These are phyloP conservation scores for Stegostoma tigrinum DNA, from an alignment of 2,113 vertebrate species.

Conservation along the genomic window DNA sequence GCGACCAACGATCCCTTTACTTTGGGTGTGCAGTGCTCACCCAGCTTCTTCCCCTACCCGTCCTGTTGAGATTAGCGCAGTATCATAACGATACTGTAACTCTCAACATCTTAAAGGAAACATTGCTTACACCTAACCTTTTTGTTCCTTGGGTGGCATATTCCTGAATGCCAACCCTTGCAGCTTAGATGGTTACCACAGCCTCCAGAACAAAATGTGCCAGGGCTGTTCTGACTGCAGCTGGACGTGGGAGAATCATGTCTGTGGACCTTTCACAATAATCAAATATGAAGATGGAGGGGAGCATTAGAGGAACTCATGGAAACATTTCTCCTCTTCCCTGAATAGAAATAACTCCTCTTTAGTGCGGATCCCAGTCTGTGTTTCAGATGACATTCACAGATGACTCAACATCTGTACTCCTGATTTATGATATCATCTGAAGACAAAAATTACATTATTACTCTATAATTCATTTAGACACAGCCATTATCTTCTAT, in stretches of 20 bases:
- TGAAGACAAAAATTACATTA: constrained; percentile 9
- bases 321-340: background rate
- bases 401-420: background rate
- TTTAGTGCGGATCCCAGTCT: background rate
- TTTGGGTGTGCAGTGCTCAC: background rate
- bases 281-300: background rate
- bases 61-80: background rate
- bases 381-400: constrained; percentile 9
- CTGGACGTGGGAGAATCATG: background rate
- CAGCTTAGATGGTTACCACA: background rate
- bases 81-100: too few relatives aligned
- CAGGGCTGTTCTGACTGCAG: background rate
- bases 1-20: background rate
- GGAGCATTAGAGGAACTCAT: background rate
- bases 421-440: constrained; percentile 28
- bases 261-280: background rate
- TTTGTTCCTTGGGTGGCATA: background rate
- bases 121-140: background rate
- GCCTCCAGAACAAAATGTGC: background rate
- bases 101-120: background rate
- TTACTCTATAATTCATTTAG: constrained; percentile 5
- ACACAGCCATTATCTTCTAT: constrained; percentile 15
- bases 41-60: background rate
- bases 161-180: background rate
- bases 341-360: background rate